Percentiles rank a stretch among this genome's conserved stretches.
phyloP scores from a whole-genome alignment of 2,113 vertebrate species.

The Willisornis vidua region DNA sequence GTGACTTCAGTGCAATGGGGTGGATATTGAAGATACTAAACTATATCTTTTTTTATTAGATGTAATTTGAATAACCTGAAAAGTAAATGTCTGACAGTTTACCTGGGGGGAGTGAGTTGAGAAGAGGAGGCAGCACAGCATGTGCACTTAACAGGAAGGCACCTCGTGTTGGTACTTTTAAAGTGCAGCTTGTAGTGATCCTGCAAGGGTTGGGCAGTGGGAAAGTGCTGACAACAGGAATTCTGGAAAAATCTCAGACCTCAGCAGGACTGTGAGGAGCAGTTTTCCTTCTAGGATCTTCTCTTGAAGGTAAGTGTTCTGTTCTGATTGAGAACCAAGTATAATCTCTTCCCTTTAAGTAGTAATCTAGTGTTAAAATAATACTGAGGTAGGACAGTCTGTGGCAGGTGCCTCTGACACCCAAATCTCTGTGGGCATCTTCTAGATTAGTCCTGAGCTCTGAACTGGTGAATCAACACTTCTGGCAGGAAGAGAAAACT shows the following conservation, averaged over 20 bases:
- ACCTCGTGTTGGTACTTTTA: not conserved
- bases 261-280: not conserved
- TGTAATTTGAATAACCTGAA: conserved; percentile 28
- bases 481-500: not conserved
- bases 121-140: not conserved
- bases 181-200: not conserved
- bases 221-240: not conserved
- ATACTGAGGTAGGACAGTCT: not conserved
- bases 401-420: not conserved
- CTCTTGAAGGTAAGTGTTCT: not conserved
- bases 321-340: not conserved
- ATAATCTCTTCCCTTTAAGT: not conserved
- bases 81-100: not conserved
- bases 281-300: not conserved
- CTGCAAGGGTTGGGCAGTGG: not conserved
- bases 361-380: not conserved
- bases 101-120: not conserved
- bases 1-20: not conserved
- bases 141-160: not conserved
- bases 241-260: not conserved
- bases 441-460: not conserved
- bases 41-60: not conserved
- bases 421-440: not conserved
- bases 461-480: not conserved
- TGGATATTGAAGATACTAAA: not conserved